These are phyloP conservation scores for Orestias chungarensis DNA, from an alignment of 2,797 vertebrate species.

Conservation along the genomic window DNA sequence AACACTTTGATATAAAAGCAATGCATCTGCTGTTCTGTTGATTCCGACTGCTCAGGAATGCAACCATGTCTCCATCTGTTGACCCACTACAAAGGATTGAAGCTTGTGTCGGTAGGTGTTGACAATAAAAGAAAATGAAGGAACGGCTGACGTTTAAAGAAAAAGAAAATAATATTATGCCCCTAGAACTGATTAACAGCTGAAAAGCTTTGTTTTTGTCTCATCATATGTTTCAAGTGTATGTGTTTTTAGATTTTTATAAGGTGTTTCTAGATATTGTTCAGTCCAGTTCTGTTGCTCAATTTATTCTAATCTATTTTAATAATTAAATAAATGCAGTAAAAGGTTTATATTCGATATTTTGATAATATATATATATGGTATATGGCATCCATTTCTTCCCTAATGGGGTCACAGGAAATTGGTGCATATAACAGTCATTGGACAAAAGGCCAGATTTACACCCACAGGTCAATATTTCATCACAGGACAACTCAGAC, in stretches of 20 bases:
- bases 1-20: slow-evolving; percentile 52
- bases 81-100: neutral
- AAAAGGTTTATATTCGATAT: neutral
- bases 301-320: neutral
- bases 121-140: neutral
- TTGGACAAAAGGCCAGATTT: neutral
- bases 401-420: no score
- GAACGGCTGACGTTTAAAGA: neutral
- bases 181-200: neutral
- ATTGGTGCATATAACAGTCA: no score
- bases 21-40: slow-evolving; percentile 63
- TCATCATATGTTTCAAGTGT: neutral
- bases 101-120: neutral
- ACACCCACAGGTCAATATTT: no score
- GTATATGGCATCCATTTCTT: neutral
- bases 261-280: no score
- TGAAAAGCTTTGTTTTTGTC: neutral
- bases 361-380: no score
- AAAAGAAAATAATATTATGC: neutral
- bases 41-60: slow-evolving; percentile 65
- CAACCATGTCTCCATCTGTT: slow-evolving; percentile 61
- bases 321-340: neutral
- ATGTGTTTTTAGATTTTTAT: neutral
- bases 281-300: no score
- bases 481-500: no score